Conservation (phyloP, 2,113 vertebrate species). For the Vidua chalybeata region DNA sequence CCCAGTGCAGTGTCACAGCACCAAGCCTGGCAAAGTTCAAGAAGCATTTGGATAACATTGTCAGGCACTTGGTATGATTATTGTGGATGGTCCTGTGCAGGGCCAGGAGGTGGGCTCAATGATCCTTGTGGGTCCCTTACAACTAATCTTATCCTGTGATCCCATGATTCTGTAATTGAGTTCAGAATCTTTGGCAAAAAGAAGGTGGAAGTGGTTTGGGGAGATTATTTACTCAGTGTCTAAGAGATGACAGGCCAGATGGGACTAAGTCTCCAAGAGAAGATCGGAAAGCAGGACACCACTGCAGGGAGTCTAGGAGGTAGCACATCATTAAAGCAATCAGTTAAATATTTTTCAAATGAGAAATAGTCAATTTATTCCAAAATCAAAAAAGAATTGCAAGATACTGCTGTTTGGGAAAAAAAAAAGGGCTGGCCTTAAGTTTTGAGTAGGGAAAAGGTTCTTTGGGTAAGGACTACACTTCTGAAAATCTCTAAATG, state of each 20-base stretch:
- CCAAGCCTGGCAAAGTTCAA: not conserved
- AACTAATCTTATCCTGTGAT: too few species aligned
- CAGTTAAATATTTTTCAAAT: not conserved
- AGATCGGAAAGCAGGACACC: not conserved
- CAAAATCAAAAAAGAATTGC: not conserved
- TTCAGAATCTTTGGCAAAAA: not conserved
- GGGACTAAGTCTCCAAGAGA: not conserved
- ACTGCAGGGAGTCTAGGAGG: not conserved
- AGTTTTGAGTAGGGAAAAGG: not conserved
- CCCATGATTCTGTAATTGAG: not conserved
- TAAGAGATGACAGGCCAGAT: not conserved
- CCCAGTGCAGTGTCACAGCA: not conserved
- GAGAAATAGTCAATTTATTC: not conserved
- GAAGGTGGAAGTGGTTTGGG: not conserved
- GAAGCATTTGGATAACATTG: not conserved
- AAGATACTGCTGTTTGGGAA: not conserved
- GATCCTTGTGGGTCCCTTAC: not conserved
- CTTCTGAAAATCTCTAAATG: not conserved
- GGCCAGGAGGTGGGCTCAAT: not conserved
- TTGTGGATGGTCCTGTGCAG: not conserved
- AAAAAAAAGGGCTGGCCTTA: not conserved
- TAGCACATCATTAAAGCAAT: not conserved
- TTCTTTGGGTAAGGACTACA: not conserved
- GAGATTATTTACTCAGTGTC: not conserved
- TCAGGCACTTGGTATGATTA: not conserved